These are phyloP conservation scores for Lasioglossum malachurum DNA, from an alignment of 2,888 invertebrate species.

Conservation along the genomic window DNA sequence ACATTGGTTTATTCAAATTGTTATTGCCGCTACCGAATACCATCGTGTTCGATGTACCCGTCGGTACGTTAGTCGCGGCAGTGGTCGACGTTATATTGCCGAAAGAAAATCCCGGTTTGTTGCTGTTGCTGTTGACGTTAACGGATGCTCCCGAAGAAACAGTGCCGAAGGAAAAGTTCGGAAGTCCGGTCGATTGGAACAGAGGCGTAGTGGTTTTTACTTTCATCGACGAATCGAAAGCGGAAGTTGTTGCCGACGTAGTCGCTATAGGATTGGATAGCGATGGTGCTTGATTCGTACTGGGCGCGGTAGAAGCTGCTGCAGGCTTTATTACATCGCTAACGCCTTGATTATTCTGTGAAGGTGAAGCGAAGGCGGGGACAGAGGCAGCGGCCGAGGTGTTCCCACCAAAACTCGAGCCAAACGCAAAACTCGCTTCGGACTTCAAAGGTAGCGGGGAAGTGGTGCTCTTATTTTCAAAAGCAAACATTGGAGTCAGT, in stretches of 20 bases:
- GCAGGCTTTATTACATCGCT: constrained; percentile 22
- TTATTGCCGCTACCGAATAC: constrained; percentile 7
- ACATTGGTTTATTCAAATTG: constrained; percentile 11
- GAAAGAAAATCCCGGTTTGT: constrained; percentile 65
- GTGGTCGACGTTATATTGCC: constrained; percentile 26
- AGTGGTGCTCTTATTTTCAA: constrained; percentile 30
- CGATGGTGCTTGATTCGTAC: constrained; percentile 20
- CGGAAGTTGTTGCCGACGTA: background rate
- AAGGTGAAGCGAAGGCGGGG: background rate
- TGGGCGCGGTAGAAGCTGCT: background rate
- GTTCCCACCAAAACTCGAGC: background rate
- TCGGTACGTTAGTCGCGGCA: background rate
- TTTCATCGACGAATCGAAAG: constrained; percentile 26
- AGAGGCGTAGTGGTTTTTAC: background rate
- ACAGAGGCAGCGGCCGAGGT: background rate
- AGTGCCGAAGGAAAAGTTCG: constrained; percentile 47
- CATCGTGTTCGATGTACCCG: constrained; percentile 1
- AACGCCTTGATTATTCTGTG: constrained; percentile 24
- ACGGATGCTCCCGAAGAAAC: background rate
- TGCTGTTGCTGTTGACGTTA: background rate
- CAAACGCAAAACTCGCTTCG: constrained; percentile 34
- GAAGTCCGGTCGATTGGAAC: background rate
- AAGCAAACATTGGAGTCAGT: constrained; percentile 34
- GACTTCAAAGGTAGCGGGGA: constrained; percentile 31
- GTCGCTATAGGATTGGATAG: background rate